A percentile compares a stretch with the other conserved stretches of the same genome.
phyloP scores from a whole-genome alignment of 2,797 vertebrate genomes.

The Enteromius mattozi region DNA sequence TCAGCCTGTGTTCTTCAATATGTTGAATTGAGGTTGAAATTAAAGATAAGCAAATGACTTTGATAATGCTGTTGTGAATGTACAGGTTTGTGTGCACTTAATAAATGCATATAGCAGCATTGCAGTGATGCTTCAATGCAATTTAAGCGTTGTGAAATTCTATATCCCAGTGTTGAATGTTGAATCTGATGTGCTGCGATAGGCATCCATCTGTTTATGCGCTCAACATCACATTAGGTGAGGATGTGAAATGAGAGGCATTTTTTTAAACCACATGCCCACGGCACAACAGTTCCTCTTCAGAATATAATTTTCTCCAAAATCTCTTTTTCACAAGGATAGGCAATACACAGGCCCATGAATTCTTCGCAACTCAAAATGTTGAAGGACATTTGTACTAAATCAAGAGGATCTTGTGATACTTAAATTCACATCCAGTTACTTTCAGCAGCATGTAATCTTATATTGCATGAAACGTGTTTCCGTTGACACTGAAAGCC shows the following conservation, averaged over 20 bases:
- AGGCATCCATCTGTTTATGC: constrained; percentile 51
- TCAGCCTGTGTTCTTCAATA: constrained; percentile 31
- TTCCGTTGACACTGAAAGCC: constrained; percentile 26
- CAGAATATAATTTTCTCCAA: constrained; percentile 37
- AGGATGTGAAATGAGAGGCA: constrained; percentile 49
- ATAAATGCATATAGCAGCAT: constrained; percentile 27
- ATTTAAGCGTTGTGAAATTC: constrained; percentile 34
- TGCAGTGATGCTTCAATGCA: constrained; percentile 31
- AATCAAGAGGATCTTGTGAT: constrained; percentile 14
- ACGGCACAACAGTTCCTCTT: constrained; percentile 37
- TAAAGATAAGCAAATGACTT: constrained; percentile 40
- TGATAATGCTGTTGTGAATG: constrained; percentile 22
- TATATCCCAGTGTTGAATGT: constrained; percentile 36
- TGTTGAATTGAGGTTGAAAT: constrained; percentile 37
- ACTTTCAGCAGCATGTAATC: constrained; percentile 33
- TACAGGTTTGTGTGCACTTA: constrained; percentile 31
- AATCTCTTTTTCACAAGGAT: constrained; percentile 11
- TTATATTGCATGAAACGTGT: neutral
- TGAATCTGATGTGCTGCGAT: constrained; percentile 47
- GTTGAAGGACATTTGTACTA: constrained; percentile 1
- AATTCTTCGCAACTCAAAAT: neutral
- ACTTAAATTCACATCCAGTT: constrained; percentile 21
- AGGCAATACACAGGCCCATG: neutral
- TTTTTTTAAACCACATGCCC: constrained; percentile 54
- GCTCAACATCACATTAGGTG: constrained; percentile 48